Conservation (phyloP, 1,140 invertebrate genomes). For the Magallana angulata region DNA sequence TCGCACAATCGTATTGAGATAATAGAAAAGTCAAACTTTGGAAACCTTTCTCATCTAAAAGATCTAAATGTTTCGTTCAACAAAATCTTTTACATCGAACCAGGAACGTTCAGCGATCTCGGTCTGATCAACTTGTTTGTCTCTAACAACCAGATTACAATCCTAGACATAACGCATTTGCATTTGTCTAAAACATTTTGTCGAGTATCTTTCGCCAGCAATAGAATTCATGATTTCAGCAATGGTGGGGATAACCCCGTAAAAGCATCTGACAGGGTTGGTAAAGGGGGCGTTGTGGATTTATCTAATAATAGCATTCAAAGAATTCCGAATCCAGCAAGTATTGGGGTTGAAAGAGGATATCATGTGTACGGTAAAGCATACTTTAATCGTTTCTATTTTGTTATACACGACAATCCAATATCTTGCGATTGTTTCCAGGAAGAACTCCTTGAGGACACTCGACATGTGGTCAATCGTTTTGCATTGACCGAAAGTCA, state of each 20-base stretch:
- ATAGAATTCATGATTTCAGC: neutral
- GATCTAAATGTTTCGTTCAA: neutral
- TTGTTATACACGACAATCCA: neutral
- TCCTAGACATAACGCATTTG: neutral
- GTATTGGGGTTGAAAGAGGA: neutral
- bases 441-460: neutral
- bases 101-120: neutral
- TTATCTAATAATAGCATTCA: neutral
- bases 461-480: neutral
- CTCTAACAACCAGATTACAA: neutral
- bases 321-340: neutral
- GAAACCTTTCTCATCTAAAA: neutral
- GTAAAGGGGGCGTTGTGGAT: neutral
- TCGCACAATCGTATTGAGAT: neutral
- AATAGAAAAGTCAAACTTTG: neutral
- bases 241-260: neutral
- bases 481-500: neutral
- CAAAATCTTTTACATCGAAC: neutral
- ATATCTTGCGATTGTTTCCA: neutral
- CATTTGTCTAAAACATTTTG: neutral
- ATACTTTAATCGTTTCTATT: neutral
- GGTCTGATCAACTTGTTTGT: neutral
- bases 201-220: neutral
- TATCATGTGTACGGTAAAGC: neutral
- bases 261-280: neutral